Conservation (phyloP, 1,140 invertebrate species). For the Formica selysi region DNA sequence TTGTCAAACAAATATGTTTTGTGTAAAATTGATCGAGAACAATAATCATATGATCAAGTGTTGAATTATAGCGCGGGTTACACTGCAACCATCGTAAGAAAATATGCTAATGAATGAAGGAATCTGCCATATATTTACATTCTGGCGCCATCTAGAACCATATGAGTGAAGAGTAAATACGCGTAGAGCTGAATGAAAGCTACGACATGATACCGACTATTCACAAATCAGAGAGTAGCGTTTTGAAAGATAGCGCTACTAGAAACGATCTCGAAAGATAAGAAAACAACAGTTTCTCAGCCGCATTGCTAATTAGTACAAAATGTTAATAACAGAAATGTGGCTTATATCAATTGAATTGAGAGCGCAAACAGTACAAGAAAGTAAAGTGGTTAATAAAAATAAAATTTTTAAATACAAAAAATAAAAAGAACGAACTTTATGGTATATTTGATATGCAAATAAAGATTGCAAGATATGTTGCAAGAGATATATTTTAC, state of each 20-base stretch:
- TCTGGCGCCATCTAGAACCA: slow-evolving; percentile 61
- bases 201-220: slow-evolving; percentile 46
- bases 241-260: background rate
- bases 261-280: background rate
- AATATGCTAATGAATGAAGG: slow-evolving; percentile 14
- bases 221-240: slow-evolving; percentile 33
- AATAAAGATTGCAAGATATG: background rate
- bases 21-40: background rate
- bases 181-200: background rate
- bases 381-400: background rate
- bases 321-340: background rate
- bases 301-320: too few relatives aligned
- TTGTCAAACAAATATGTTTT: background rate
- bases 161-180: slow-evolving; percentile 29
- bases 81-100: background rate
- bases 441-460: background rate
- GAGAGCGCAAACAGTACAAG: background rate
- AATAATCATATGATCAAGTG: slow-evolving; percentile 4
- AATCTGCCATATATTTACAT: slow-evolving; percentile 24
- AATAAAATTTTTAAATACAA: background rate
- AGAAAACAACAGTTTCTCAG: background rate
- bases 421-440: background rate
- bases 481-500: background rate
- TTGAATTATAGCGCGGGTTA: background rate
- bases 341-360: background rate